Evolutionary conservation across 2,113 vertebrate genomes (phyloP), one percentile per base, ranked within the genome.

Genomic region (Puntigrus tetrazona): DNA sequence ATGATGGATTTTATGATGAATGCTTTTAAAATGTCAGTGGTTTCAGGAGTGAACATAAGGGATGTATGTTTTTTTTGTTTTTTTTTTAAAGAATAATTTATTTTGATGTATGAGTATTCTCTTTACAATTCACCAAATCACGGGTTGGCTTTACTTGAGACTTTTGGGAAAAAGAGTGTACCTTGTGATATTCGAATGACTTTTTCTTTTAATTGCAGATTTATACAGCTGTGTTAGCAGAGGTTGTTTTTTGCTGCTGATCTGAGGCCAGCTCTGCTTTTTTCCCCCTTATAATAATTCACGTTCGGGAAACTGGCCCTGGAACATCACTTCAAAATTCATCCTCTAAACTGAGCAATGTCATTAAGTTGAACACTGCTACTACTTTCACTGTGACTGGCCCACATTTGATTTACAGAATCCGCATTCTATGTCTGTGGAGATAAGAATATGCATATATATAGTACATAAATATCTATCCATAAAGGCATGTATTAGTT

Each of bases 401-500:
- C 97, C 96, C 94, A 94, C 90, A 95, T 97, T 96, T 97, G 92
- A 95, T 96, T 96, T 96, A 92, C 95, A 82, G 90, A 96, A 94
- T 96, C 95, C 95, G 95, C 96, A 96, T 97, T 95, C 95, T 95
- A 95, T 97, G 96, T 96, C 94, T 95, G 96, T 97, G 96, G 96
- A 96, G 95, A 96, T 96, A 94, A 96, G 95, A 96, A 96, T 94
- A 91, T 91, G 80, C 80, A 82, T 80, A 78, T 63, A 79, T 47
- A 45, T 80, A 65, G 34, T 78, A 93, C 87, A 92, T 92, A 92
- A 91, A 83, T 91, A 95, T 94, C 95, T 96, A 97, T 96, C 94
- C 97, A 94, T 94, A 94, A 97, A 95, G 96, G 97, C 98, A 99
- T 99, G 98, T 97, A 93, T 96, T 97, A 97, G 95, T 96, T 92